Evolutionary conservation across 2,888 invertebrate species (phyloP).

Genomic region (Deilephila elpenor): DNA sequence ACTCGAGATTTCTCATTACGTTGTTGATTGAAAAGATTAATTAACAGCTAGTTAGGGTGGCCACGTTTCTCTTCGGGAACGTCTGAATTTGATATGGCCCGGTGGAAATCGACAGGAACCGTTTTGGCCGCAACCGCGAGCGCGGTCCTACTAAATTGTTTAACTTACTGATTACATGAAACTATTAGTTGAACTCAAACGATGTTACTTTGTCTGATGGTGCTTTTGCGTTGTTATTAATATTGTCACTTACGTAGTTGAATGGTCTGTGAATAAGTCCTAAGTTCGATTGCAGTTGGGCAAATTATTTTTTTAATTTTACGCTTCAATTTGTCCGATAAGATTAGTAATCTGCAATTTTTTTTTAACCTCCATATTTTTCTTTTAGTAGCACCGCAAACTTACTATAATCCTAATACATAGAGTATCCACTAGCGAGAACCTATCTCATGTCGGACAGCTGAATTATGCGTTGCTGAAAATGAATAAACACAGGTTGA

Average conservation of each 20-base stretch:
- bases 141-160: background rate
- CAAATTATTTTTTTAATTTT: too few species aligned
- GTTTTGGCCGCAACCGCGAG: background rate
- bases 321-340: too few species aligned
- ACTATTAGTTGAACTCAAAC: conserved; percentile 6
- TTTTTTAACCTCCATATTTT: too few species aligned
- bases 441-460: too few species aligned
- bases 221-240: background rate
- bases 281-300: too few species aligned
- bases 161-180: conserved; percentile 2
- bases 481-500: too few species aligned
- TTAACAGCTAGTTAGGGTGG: conserved; percentile 40
- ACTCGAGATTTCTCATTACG: conserved; percentile 54
- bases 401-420: too few species aligned
- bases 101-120: background rate
- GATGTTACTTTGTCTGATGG: background rate
- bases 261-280: too few species aligned
- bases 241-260: background rate
- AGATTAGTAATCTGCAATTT: too few species aligned
- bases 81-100: conserved; percentile 3
- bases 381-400: too few species aligned
- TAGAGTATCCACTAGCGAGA: too few species aligned
- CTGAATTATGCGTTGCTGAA: too few species aligned
- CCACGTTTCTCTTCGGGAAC: background rate
- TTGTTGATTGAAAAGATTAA: conserved; percentile 57